Evolutionary conservation across 2,888 invertebrate genomes (phyloP).

Genomic region (Metopia argyrocephala): DNA sequence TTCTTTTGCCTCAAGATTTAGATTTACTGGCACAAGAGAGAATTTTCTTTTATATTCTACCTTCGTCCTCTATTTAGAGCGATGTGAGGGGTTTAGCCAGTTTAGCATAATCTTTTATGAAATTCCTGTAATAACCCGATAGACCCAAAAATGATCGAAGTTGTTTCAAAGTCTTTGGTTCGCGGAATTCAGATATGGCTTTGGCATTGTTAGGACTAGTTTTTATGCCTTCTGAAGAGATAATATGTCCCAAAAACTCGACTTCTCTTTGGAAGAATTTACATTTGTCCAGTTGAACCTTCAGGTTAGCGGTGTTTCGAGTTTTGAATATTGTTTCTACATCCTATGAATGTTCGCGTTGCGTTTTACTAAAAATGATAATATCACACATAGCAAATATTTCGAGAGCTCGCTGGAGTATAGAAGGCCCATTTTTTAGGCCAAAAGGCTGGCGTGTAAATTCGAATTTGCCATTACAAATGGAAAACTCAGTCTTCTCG

Average conservation of each 20-base stretch:
- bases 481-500: constrained; percentile 7
- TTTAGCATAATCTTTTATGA: too few relatives aligned
- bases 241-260: neutral
- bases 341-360: neutral
- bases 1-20: constrained; percentile 25
- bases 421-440: neutral
- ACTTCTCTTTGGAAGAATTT: neutral
- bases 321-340: neutral
- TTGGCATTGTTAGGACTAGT: neutral
- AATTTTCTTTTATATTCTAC: constrained; percentile 19
- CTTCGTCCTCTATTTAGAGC: constrained; percentile 28
- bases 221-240: neutral
- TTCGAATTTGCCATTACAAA: constrained; percentile 9
- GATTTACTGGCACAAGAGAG: neutral
- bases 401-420: neutral
- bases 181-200: neutral
- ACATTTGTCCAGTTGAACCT: constrained; percentile 4
- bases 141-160: constrained; percentile 1
- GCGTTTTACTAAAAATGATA: neutral
- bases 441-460: constrained; percentile 3
- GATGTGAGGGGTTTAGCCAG: constrained; percentile 29
- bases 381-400: too few relatives aligned
- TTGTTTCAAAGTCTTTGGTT: neutral
- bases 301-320: neutral
- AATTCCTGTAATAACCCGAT: neutral